phyloP scores from a whole-genome alignment of 1,140 invertebrate genomes.

The Microplitis demolitor region DNA sequence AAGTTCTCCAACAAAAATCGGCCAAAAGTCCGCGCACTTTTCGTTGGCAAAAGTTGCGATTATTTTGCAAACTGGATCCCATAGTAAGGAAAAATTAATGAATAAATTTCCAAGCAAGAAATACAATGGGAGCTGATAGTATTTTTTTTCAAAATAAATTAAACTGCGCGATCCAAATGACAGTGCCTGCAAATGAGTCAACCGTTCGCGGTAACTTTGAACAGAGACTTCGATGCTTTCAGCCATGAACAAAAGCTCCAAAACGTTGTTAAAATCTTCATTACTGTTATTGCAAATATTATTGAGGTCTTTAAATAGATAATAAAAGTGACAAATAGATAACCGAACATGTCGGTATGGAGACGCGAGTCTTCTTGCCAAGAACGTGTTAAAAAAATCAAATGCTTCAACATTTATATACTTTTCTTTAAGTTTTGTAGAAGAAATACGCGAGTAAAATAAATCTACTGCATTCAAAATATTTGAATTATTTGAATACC shows the following conservation, averaged over 20 bases:
- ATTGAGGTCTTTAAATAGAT: slow-evolving; percentile 67
- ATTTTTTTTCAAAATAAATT: slow-evolving; percentile 63
- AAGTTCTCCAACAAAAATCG: slow-evolving; percentile 71
- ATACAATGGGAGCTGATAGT: slow-evolving; percentile 68
- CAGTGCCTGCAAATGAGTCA: slow-evolving; percentile 76
- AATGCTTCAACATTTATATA: slow-evolving; percentile 43
- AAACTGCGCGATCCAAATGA: slow-evolving; percentile 67
- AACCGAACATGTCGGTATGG: slow-evolving; percentile 67
- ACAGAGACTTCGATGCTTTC: slow-evolving; percentile 72
- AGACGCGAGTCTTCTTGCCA: slow-evolving; percentile 41
- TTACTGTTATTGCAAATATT: slow-evolving; percentile 39
- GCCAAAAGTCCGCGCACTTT: slow-evolving; percentile 76
- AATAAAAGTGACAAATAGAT: slow-evolving; percentile 73
- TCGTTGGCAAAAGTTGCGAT: slow-evolving; percentile 76
- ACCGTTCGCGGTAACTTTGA: slow-evolving; percentile 77
- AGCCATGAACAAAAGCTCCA: slow-evolving; percentile 55
- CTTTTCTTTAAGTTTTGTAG: slow-evolving; percentile 25
- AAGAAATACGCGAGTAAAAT: slow-evolving; percentile 36
- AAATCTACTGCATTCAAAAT: slow-evolving; percentile 49
- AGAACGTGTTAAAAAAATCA: slow-evolving; percentile 37
- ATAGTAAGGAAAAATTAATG: slow-evolving; percentile 86
- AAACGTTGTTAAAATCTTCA: slow-evolving; percentile 51
- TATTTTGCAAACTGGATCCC: slow-evolving; percentile 80
- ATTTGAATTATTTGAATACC: slow-evolving; percentile 37
- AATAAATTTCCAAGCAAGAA: slow-evolving; percentile 84